Conservation (phyloP, 2,113 vertebrate species). For the Menidia beryllina region DNA sequence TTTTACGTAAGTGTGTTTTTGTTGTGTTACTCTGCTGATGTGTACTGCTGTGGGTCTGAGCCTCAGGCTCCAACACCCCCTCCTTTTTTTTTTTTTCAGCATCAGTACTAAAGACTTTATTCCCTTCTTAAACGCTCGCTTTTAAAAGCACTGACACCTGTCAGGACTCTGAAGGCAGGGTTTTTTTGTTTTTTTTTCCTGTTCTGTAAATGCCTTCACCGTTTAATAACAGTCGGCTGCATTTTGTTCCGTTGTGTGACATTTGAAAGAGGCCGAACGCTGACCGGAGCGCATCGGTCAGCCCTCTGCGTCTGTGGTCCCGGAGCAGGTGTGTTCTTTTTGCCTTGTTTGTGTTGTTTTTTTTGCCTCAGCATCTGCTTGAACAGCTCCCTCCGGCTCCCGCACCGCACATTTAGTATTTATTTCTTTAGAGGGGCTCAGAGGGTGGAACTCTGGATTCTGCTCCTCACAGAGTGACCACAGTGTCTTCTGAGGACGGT, state of each 20-base stretch:
- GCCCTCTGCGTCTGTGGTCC: neutral
- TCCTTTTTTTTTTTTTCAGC: neutral
- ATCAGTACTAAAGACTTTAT: neutral
- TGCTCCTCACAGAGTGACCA: too few relatives aligned
- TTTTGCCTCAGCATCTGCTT: neutral
- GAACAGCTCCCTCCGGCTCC: neutral
- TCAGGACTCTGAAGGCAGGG: neutral
- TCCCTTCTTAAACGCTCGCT: neutral
- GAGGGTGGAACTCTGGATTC: too few relatives aligned
- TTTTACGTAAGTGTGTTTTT: slow-evolving; percentile 13
- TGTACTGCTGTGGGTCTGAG: neutral
- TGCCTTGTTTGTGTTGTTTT: too few relatives aligned
- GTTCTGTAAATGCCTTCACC: slow-evolving; percentile 37
- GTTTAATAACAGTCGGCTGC: neutral
- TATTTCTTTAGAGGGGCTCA: neutral
- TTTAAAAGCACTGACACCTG: slow-evolving; percentile 1
- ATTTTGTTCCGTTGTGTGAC: slow-evolving; percentile 23
- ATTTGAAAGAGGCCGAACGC: slow-evolving; percentile 43
- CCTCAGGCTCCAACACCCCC: slow-evolving; percentile 16
- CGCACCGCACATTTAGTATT: neutral
- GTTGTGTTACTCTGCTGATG: slow-evolving; percentile 17
- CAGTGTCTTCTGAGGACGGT: too few relatives aligned
- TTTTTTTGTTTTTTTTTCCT: slow-evolving; percentile 3
- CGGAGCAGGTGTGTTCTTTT: neutral
- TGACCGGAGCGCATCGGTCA: slow-evolving; percentile 8